These are phyloP conservation scores for Alligator mississippiensis DNA, from an alignment of 2,113 vertebrate genomes.

Conservation along the genomic window DNA sequence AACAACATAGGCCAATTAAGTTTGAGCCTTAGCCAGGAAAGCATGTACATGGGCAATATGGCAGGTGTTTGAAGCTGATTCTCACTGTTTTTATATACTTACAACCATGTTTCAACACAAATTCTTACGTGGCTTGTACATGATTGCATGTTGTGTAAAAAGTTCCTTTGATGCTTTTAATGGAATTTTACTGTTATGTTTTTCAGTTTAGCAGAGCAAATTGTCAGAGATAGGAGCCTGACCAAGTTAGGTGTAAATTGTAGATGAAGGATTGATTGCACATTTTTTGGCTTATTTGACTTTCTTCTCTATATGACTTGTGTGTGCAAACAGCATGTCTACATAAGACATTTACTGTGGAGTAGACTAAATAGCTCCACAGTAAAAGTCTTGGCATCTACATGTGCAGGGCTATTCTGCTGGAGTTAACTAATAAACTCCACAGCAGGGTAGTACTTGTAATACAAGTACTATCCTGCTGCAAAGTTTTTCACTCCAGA, in stretches of 20 bases:
- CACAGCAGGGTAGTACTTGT: too few species aligned
- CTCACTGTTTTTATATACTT: constrained; percentile 23
- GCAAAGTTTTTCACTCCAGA: too few species aligned
- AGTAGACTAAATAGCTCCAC: too few species aligned
- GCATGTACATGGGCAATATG: constrained; percentile 3
- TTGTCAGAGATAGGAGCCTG: neutral
- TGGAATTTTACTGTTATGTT: neutral
- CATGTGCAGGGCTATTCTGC: too few species aligned
- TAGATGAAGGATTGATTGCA: neutral
- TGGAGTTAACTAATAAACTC: too few species aligned
- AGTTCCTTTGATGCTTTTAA: neutral
- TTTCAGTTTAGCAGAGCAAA: neutral
- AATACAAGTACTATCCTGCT: too few species aligned
- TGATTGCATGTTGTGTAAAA: neutral
- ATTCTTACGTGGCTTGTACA: neutral
- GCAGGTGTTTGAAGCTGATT: constrained; percentile 18
- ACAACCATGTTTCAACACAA: constrained; percentile 23
- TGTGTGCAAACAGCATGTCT: neutral
- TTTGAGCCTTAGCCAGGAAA: constrained; percentile 7
- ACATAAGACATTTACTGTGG: too few species aligned
- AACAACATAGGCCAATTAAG: constrained; percentile 44
- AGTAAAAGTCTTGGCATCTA: too few species aligned
- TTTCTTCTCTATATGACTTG: neutral
- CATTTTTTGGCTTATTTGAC: neutral
- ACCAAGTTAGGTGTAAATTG: neutral